Evolutionary conservation across 2,113 vertebrate genomes (phyloP).

Genomic region (Pachypanchax playfairii): DNA sequence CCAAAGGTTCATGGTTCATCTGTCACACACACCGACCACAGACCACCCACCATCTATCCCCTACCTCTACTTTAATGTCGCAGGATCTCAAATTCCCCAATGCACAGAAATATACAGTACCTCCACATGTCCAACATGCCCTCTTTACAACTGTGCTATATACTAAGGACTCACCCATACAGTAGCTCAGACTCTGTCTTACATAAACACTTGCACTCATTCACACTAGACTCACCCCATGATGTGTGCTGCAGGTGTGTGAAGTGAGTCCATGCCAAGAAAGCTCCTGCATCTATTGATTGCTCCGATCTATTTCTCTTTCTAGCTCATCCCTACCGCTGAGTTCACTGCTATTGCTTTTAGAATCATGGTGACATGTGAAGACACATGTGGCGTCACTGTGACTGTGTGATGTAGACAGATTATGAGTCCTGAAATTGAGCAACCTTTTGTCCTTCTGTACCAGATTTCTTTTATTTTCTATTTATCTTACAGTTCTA

Average conservation of each 20-base stretch:
- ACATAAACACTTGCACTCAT: constrained; percentile 11
- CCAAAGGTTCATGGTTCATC: constrained; percentile 59
- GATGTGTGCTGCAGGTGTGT: constrained; percentile 49
- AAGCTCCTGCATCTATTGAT: constrained; percentile 69
- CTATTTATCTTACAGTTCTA: constrained; percentile 27
- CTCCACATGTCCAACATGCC: not conserved
- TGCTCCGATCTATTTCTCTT: constrained; percentile 66
- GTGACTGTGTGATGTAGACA: constrained; percentile 57
- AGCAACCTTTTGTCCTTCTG: constrained; percentile 64
- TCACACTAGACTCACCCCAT: constrained; percentile 15
- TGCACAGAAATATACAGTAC: constrained; percentile 8
- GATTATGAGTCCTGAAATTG: constrained; percentile 73
- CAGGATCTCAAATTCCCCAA: constrained; percentile 9
- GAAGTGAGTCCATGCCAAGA: constrained; percentile 69
- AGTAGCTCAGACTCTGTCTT: not conserved
- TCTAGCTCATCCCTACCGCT: constrained; percentile 65
- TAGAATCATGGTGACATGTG: constrained; percentile 69
- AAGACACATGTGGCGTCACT: constrained; percentile 70
- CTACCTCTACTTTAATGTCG: constrained; percentile 52
- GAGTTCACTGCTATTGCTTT: constrained; percentile 56
- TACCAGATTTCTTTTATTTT: constrained; percentile 5
- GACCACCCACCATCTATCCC: constrained; percentile 38
- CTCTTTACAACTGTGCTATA: constrained; percentile 7
- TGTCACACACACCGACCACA: constrained; percentile 34
- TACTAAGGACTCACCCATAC: constrained; percentile 4